Conservation (phyloP, 1,140 invertebrate genomes). For the Drosophila nebulosa region DNA sequence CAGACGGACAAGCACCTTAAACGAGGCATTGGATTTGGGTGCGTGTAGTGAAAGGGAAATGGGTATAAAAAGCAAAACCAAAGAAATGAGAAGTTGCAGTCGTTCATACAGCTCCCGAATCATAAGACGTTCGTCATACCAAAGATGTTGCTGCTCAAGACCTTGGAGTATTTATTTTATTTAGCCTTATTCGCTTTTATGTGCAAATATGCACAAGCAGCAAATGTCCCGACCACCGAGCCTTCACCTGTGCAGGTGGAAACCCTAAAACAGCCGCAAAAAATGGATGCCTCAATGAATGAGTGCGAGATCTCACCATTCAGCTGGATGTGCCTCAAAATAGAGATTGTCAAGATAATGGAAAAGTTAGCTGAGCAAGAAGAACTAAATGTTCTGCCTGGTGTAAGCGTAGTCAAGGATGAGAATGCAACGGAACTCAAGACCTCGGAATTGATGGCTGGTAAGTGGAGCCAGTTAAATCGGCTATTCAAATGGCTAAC, state of each 20-base stretch:
- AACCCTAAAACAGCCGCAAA: constrained; percentile 33
- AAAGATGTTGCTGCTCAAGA: constrained; percentile 61
- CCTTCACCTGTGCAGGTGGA: constrained; percentile 18
- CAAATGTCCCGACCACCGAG: constrained; percentile 51
- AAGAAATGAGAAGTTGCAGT: constrained; percentile 61
- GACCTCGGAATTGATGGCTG: constrained; percentile 85
- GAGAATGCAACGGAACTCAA: constrained; percentile 83
- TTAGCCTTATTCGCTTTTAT: constrained; percentile 62
- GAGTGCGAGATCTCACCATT: constrained; percentile 86
- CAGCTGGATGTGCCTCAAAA: constrained; percentile 88
- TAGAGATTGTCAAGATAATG: constrained; percentile 89
- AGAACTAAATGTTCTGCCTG: constrained; percentile 84
- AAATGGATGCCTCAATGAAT: constrained; percentile 16
- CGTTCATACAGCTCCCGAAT: constrained; percentile 23
- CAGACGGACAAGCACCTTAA: constrained; percentile 32
- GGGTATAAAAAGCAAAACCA: constrained; percentile 58
- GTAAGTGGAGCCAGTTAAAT: constrained; percentile 30
- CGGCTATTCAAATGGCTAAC: not conserved
- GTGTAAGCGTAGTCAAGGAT: constrained; percentile 87
- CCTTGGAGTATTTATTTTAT: constrained; percentile 71
- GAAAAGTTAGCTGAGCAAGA: constrained; percentile 85
- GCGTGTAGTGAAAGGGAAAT: constrained; percentile 68
- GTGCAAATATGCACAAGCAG: constrained; percentile 59
- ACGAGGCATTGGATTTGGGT: constrained; percentile 48
- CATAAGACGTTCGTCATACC: constrained; percentile 27